Evolutionary conservation across 2,113 vertebrate genomes (phyloP), one percentile per base, ranked within the genome.

Genomic region (Ammospiza caudacuta): DNA sequence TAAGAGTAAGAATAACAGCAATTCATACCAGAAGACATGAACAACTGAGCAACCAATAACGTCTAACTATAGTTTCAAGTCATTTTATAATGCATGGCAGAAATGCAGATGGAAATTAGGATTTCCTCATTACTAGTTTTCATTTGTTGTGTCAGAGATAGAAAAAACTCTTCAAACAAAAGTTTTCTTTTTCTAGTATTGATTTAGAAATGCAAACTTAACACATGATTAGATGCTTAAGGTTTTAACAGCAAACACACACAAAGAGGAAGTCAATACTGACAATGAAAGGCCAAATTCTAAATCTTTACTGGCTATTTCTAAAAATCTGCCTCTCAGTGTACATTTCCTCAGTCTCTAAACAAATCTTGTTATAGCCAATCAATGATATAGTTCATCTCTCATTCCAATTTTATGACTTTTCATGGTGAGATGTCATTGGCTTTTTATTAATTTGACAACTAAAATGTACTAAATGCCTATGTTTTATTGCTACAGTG

Each of bases 121-220:
- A 88, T 57, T 69, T 83, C 23, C 12, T 57, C 47, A 41, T 76
- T 77, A 76, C 35, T 23, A 51, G 43, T 21, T 88, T 69, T 80
- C 15, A 57, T 88, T 85, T 77, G 8, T 88, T 21, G 16, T 78
- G 22, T 83, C 55, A 86, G 64, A 77, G 59, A 83, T 0, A 27
- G 51, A 83, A 84, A 46, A 82, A 95, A 83, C 6, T 68, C 74
- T 37, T 24, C 39, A 86, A 91, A 70, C 19, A 81, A 74, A 89
- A 88, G 37, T 74, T 81, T 94, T 55, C 72, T 90, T 69, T 75
- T 9, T 9, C 68, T 64, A 70, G 24, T 35, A 84, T 58, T 37
- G 73, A 94, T 82, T 92, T 83, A 88, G 12, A 92, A 86, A 90
- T 31, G 25, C 15, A 91, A 85, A 92, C 33, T 89, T 90, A 86